Evolutionary conservation across 2,113 vertebrate species (phyloP), one percentile per base, ranked within the genome.

Genomic region (Hoplias malabaricus): DNA sequence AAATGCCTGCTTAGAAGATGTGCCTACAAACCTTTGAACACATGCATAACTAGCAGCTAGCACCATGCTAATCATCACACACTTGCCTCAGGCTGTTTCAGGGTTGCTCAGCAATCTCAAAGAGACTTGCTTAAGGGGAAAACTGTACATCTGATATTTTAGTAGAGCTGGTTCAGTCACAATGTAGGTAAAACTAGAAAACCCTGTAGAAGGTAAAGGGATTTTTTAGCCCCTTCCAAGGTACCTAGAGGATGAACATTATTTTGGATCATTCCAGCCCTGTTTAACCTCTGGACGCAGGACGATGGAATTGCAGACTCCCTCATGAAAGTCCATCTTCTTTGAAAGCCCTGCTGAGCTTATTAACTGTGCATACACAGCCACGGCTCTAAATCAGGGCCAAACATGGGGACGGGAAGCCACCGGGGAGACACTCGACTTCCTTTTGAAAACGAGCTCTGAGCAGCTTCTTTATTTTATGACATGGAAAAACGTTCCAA

Each of bases 301-400:
- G 53, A 61, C 1, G 57, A 69, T 23, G 63, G 13, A 16, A 33
- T 43, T 33, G 29, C 76, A 74, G 80, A 82, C 50, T 56, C 69
- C 70, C 42, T 2, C 12, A 54, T 34, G 29, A 54, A 77, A 63
- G 33, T 73, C 46, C 62, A 62, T 50, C 13, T 29, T 54, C 54
- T 61, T 67, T n/a, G 56, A 72, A 78, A 63, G 36, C 76, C 70
- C 76, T 61, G 69, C 73, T 33, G 59, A 79, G 81, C 48, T 79
- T 76, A 79, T 79, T 83, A 79, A 72, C 67, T 33, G 21, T 5
- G 53, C 66, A 33, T 61, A 65, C 12, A 34, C 71, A 31, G 54
- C 66, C 54, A 68, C 54, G 42, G 33, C 11, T 67, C 53, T 83
- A 65, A 68, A 76, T 76, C 42, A 72, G 66, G 71, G 76, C 76